These are phyloP conservation scores for Lepisosteus osseus DNA, from an alignment of 2,113 vertebrate genomes.

Conservation along the genomic window DNA sequence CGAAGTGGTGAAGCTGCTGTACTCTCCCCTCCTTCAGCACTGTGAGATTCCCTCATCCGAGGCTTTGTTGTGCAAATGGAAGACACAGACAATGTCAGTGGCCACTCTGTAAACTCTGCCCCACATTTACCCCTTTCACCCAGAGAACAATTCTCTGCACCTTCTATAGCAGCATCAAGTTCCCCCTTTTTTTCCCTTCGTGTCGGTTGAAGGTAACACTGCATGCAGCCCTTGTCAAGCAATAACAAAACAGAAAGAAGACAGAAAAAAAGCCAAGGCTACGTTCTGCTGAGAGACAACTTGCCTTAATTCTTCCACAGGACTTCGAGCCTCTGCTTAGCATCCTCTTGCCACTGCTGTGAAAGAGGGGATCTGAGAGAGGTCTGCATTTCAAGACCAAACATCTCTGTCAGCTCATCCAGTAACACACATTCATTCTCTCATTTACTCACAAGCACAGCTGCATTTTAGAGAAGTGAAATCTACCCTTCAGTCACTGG, in stretches of 20 bases:
- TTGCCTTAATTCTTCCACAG: no score
- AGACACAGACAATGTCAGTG: slow-evolving; percentile 1
- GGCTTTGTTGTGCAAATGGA: slow-evolving; percentile 15
- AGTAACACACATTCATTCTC: no score
- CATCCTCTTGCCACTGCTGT: no score
- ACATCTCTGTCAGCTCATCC: no score
- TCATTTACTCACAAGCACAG: no score
- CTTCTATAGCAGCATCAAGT: not conserved
- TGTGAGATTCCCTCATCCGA: not conserved
- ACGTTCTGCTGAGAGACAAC: no score
- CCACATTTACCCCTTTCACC: not conserved
- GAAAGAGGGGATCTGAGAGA: no score
- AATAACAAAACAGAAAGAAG: not conserved
- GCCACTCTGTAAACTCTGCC: slow-evolving; percentile 8
- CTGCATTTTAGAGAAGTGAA: no score
- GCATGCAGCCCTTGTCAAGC: not conserved
- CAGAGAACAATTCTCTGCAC: not conserved
- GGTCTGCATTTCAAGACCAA: no score
- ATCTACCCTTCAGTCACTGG: no score
- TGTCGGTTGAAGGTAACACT: not conserved
- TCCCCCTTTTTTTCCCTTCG: not conserved
- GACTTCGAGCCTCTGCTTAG: no score
- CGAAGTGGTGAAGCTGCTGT: not conserved
- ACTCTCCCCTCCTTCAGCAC: not conserved
- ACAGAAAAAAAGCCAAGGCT: no score